A percentile compares a stretch with the other conserved stretches of the same genome.
Evolutionary conservation across 1,140 invertebrate species (phyloP).

Genomic region (Drosophila ficusphila): DNA sequence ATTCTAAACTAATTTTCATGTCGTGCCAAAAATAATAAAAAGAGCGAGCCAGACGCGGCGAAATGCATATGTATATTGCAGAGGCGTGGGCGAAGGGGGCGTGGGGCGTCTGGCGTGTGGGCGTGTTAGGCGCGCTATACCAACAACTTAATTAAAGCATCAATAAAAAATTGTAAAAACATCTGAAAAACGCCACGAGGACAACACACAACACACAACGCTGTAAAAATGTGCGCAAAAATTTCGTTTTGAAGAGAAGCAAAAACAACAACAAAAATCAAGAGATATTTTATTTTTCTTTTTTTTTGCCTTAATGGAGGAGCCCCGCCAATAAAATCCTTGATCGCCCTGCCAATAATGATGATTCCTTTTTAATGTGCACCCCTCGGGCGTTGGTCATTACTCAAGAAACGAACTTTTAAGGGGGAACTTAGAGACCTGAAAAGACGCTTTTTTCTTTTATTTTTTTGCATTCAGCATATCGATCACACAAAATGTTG

Average conservation of each 20-base stretch:
- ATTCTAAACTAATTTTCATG: conserved; percentile 82
- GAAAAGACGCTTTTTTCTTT: background rate
- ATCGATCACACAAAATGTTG: conserved; percentile 79
- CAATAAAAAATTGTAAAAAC: conserved; percentile 79
- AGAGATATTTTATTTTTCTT: conserved; percentile 3
- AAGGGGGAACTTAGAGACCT: no score
- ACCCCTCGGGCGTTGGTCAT: conserved; percentile 76
- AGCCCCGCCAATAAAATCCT: conserved; percentile 57
- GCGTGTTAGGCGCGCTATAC: conserved; percentile 26
- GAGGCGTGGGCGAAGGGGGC: background rate
- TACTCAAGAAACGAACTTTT: conserved; percentile 51
- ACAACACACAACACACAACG: no score
- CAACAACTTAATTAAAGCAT: conserved; percentile 80
- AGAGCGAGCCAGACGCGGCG: conserved; percentile 3
- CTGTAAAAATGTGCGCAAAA: conserved; percentile 37
- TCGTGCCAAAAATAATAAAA: conserved; percentile 81
- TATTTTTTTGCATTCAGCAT: conserved; percentile 60
- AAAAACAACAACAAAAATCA: background rate
- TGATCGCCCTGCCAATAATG: conserved; percentile 80
- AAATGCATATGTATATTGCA: conserved; percentile 23
- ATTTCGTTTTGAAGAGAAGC: conserved; percentile 8
- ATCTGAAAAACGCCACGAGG: conserved; percentile 21
- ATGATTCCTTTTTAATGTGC: conserved; percentile 84
- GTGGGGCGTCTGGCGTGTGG: background rate
- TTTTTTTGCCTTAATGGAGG: conserved; percentile 51